Evolutionary conservation across 2,888 invertebrate genomes (phyloP), one percentile per base, ranked within the genome.

Genomic region (Drosophila monieri): DNA sequence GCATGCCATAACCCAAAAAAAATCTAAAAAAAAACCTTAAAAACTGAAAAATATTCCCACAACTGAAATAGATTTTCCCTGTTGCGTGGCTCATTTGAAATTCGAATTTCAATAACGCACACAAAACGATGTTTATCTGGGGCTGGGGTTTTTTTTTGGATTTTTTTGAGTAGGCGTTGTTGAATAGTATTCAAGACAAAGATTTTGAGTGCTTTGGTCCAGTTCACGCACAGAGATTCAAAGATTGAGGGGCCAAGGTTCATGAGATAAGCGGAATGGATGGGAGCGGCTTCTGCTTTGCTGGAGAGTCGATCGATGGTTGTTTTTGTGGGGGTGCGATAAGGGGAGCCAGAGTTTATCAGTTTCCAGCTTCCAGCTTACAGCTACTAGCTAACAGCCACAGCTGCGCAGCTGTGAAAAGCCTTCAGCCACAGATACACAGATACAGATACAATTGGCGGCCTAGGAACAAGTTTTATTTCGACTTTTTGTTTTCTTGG

Each of bases 31-130:
- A 2, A 18, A 18, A 18, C 18, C 18, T 18, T 18, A 18, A 18
- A 18, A 18, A 18, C 6, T 9, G 27, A 27, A 52, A 41, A 55
- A 55, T 51, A 15, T 55, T 62, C 49, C 64, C 72, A 69, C 53
- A 53, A 44, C 35, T 48, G 32, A 64, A 54, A 56, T 55, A 68
- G 59, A 58, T 69, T 73, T 73, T 65, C 68, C 68, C 58, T 66
- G 69, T 37, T 57, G 57, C 58, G 49, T 51, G 73, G 52, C 84
- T 88, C 88, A 85, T 85, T 85, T 85, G 88, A 88, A 85, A 85
- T 85, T 64, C 62, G 67, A 78, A 83, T 81, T 88, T 79, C 79
- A 87, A 87, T 85, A 88, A 86, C 86, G 86, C 80, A 88, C 61
- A 60, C 61, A 69, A 76, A 74, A 73, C 87, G 84, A 84, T 84